Evolutionary conservation across 2,797 vertebrate genomes (phyloP), one percentile per base, ranked within the genome.

Genomic region (Scyliorhinus canicula): DNA sequence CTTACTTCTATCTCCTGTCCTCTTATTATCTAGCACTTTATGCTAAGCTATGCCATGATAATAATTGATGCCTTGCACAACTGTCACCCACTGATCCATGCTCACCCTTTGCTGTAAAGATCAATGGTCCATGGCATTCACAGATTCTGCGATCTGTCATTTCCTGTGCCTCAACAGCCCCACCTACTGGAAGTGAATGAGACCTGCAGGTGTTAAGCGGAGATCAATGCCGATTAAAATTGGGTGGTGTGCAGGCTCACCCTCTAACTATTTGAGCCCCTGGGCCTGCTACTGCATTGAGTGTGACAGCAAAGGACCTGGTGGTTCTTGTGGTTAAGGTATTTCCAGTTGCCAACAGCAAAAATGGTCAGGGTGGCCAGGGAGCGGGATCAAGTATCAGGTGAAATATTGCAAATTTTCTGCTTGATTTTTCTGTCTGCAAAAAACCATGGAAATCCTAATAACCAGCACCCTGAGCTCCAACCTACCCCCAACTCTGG

Each of bases 21-120:
- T 86, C 9, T 35, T 55, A 55, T 35, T 55, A 86, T 9, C 47
- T 16, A 24, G 16, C 6, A 19, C 35, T 35, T 19, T 19, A 21
- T 90, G 86, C 35, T n/a, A 90, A 60, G 55, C 14, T 60, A 19
- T 60, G 55, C 31, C 16, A 19, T n/a, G 52, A 14, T 60, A 35
- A 2, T 90, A 16, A 90, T 90, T 60, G 86, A 60, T 90, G 86
- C n/a, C 86, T 90, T 60, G 52, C 55, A 88, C 50, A 88, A 88
- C 5, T 60, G 55, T 90, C 6, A 57, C 55, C n/a, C 55, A 60
- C 16, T 35, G 86, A 90, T 35, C n/a, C 86, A 60, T n/a, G 0
- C 55, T 21, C 86, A 90, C 11, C 35, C 35, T 60, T 90, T 40
- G 35, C 86, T n/a, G 55, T n/a, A 2, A 19, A 31, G 86, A n/a